These are phyloP conservation scores for Apostichopus parvimensis DNA, from an alignment of 35 echinoderm and acorn worm genomes.

Conservation along the genomic window DNA sequence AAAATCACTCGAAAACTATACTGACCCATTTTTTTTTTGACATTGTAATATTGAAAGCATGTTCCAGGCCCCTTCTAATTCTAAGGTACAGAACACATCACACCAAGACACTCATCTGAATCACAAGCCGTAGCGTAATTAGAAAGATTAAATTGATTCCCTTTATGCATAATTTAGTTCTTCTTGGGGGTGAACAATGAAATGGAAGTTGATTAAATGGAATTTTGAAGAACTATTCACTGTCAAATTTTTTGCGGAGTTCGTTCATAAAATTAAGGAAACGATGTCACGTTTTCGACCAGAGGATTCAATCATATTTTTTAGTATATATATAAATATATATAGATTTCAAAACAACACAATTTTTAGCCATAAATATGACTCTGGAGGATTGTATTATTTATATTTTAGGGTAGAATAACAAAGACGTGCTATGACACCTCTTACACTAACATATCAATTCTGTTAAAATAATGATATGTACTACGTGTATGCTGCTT, in stretches of 20 bases:
- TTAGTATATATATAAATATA: no score
- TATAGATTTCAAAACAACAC: no score
- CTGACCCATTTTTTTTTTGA: neutral
- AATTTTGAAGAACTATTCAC: constrained; percentile 8
- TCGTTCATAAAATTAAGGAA: neutral
- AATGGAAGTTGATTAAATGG: constrained; percentile 7
- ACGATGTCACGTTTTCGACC: neutral
- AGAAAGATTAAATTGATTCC: constrained; percentile 46
- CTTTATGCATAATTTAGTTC: constrained; percentile 41
- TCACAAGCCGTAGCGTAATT: constrained; percentile 45
- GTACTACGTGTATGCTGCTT: no score
- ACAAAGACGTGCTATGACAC: no score
- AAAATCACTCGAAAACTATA: neutral
- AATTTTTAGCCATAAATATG: no score
- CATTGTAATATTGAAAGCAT: neutral
- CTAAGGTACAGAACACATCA: neutral
- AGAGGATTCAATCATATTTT: neutral
- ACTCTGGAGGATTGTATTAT: no score
- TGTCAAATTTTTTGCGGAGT: neutral
- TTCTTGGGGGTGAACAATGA: constrained; percentile 29
- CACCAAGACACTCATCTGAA: neutral
- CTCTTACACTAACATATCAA: no score
- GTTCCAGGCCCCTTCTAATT: constrained; percentile 5
- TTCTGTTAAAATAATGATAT: no score
- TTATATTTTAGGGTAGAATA: no score